phyloP scores from a whole-genome alignment of 2,113 vertebrate species.

The Lasiurus borealis region DNA sequence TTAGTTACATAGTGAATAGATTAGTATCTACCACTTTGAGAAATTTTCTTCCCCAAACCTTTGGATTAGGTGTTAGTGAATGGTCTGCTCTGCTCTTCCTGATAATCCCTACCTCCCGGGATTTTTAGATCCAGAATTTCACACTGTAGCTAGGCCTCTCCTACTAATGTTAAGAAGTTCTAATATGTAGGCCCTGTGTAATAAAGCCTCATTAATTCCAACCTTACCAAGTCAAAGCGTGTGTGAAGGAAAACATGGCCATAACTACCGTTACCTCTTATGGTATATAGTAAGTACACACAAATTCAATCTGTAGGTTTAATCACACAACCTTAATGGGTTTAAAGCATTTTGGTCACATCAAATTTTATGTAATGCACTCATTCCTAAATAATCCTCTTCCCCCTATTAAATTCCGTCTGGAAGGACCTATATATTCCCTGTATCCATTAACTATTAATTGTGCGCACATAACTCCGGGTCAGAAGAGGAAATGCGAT shows the following conservation, averaged over 20 bases:
- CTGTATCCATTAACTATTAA: conserved; percentile 59
- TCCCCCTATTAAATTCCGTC: not conserved
- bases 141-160: not conserved
- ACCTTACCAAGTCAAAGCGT: not conserved
- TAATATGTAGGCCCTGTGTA: not conserved
- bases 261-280: not conserved
- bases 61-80: not conserved
- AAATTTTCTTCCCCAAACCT: not conserved
- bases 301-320: conserved; percentile 44
- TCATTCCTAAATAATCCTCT: conserved; percentile 59
- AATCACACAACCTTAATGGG: conserved; percentile 42
- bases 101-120: not conserved
- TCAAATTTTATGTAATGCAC: conserved; percentile 11
- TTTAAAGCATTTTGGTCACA: conserved; percentile 28
- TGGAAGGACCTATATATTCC: conserved; percentile 10
- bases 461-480: conserved; percentile 52
- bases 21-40: not conserved
- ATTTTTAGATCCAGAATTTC: not conserved
- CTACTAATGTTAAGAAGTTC: not conserved
- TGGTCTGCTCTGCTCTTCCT: not conserved
- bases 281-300: not conserved
- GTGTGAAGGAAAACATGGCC: not conserved
- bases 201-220: not conserved
- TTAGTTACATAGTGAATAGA: not conserved
- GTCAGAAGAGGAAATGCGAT: conserved; percentile 63